A percentile compares a stretch with the other conserved stretches of the same genome.
Conservation (phyloP, 2,797 vertebrate species). For the Alauda arvensis region DNA sequence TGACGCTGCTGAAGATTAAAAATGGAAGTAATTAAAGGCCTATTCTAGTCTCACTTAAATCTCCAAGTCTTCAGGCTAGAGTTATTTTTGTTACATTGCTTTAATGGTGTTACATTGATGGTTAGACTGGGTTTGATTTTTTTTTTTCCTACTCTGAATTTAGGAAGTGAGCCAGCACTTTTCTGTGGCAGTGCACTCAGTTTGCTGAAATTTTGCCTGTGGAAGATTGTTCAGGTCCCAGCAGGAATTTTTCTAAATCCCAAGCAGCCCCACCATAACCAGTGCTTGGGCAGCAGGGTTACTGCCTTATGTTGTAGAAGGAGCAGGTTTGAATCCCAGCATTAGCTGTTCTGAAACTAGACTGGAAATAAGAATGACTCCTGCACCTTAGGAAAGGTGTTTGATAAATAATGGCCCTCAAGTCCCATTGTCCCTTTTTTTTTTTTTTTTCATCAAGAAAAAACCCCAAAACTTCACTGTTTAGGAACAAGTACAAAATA, state of each 20-base stretch:
- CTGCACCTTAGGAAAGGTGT: neutral
- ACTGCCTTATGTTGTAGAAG: neutral
- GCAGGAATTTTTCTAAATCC: neutral
- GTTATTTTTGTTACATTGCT: slow-evolving; percentile 7
- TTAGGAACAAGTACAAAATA: neutral
- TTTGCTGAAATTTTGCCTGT: neutral
- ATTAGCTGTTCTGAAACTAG: neutral
- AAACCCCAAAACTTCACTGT: neutral
- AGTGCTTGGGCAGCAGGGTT: neutral
- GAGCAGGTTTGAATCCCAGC: neutral
- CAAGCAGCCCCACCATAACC: neutral
- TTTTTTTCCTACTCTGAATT: neutral
- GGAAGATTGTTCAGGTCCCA: neutral
- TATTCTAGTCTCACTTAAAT: slow-evolving; percentile 40
- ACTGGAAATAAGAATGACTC: neutral
- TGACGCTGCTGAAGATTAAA: slow-evolving; percentile 31
- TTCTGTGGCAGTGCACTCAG: neutral
- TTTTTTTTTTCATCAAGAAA: neutral
- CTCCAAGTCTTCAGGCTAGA: slow-evolving; percentile 17
- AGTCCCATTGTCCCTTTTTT: neutral
- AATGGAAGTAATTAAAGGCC: slow-evolving; percentile 49
- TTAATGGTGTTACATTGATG: neutral
- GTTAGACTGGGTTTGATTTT: neutral
- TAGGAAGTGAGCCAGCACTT: neutral
- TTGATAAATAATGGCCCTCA: neutral